Conservation (phyloP, 2,113 vertebrate genomes). For the Centropus unirufus region DNA sequence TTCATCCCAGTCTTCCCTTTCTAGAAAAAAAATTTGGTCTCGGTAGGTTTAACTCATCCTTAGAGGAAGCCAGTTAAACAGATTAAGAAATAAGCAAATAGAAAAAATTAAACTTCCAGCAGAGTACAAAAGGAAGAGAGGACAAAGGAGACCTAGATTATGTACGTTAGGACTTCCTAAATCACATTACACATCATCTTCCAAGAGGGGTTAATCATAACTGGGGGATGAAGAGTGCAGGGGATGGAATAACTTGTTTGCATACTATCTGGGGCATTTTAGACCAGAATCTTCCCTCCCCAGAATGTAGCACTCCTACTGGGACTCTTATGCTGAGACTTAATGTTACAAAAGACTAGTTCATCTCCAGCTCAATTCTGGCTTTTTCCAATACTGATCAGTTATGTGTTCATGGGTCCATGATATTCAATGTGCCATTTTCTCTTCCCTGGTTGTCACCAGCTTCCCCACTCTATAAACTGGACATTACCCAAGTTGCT, state of each 20-base stretch:
- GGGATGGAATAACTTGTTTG: background rate
- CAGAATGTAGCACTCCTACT: background rate
- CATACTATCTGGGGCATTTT: background rate
- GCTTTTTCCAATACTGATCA: background rate
- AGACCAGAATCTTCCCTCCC: background rate
- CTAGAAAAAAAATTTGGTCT: background rate
- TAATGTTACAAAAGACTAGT: background rate
- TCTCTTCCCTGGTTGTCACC: background rate
- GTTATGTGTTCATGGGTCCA: background rate
- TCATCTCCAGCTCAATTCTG: background rate
- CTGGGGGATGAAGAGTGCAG: background rate
- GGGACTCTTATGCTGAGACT: background rate
- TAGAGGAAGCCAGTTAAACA: background rate
- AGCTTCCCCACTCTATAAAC: background rate
- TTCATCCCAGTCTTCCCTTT: background rate
- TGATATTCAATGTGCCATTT: background rate
- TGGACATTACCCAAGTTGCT: background rate
- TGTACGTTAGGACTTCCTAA: background rate
- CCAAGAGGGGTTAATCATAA: background rate
- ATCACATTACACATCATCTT: background rate
- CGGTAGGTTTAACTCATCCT: background rate
- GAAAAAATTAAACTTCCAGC: background rate
- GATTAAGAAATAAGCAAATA: background rate
- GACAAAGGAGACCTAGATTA: background rate
- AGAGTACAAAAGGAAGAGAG: background rate